Conservation (phyloP, 1,140 invertebrate genomes). For the Solen grandis region DNA sequence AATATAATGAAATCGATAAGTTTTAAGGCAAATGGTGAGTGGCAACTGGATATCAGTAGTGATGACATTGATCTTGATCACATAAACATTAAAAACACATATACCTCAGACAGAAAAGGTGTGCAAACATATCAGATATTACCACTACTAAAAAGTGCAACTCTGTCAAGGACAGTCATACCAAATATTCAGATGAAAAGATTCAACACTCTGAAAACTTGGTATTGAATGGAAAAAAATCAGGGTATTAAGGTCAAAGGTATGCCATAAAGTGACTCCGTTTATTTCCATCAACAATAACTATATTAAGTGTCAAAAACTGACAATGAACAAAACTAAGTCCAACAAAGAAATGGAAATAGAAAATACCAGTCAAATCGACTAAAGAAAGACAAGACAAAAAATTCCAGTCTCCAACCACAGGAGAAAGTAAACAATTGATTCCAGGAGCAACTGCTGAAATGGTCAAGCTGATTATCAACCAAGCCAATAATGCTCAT, state of each 20-base stretch:
- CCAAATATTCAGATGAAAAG: background rate
- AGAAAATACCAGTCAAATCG: background rate
- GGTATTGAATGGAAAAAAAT: background rate
- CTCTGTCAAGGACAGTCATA: slow-evolving; percentile 4
- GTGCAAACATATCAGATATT: background rate
- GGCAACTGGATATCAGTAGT: background rate
- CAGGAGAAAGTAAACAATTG: slow-evolving; percentile 5
- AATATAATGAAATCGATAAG: too few relatives aligned
- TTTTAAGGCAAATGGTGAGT: background rate
- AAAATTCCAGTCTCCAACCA: background rate
- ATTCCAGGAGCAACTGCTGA: slow-evolving; percentile 7
- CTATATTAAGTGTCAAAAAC: slow-evolving; percentile 24
- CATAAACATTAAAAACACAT: background rate
- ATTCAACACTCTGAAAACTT: slow-evolving; percentile 15
- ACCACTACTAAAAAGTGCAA: background rate
- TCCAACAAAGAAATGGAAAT: background rate
- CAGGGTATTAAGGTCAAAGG: slow-evolving; percentile 9
- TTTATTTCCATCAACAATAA: background rate
- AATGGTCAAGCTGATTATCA: slow-evolving; percentile 5
- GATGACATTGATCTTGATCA: background rate
- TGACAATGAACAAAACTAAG: slow-evolving; percentile 24
- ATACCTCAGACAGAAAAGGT: background rate
- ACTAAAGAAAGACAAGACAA: background rate
- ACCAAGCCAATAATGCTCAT: slow-evolving; percentile 17
- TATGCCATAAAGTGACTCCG: background rate